Percentiles rank a stretch among this genome's conserved stretches.
phyloP scores from a whole-genome alignment of 2,113 vertebrate genomes.

The Cisticola juncidis region DNA sequence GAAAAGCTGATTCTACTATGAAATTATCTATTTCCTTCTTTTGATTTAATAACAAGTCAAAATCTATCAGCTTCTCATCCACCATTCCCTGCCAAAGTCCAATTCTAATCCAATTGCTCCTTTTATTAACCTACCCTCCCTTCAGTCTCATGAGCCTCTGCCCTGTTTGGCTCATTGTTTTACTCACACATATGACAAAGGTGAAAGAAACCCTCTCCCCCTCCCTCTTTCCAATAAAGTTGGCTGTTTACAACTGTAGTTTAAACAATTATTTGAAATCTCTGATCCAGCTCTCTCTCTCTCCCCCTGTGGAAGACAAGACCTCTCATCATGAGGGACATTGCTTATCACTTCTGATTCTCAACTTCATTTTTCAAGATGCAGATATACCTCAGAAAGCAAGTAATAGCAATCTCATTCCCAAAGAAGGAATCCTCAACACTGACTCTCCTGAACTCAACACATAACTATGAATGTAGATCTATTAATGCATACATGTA shows the following conservation, averaged over 20 bases:
- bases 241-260: constrained; percentile 3
- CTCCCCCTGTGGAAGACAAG: neutral
- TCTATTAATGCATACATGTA: neutral
- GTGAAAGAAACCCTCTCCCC: constrained; percentile 21
- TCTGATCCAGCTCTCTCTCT: neutral
- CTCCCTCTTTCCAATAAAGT: constrained; percentile 6
- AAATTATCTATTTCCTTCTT: constrained; percentile 37
- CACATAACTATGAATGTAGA: neutral
- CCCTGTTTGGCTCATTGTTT: constrained; percentile 27
- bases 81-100: constrained; percentile 21
- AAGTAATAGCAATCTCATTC: neutral
- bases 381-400: neutral
- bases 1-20: neutral
- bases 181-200: constrained; percentile 19
- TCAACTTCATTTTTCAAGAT: neutral
- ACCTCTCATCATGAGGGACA: neutral
- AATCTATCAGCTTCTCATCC: constrained; percentile 38
- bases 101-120: constrained; percentile 49
- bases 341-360: neutral
- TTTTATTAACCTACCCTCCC: constrained; percentile 30
- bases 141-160: constrained; percentile 1
- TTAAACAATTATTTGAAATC: constrained; percentile 22
- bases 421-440: neutral
- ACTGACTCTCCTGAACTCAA: neutral
- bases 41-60: constrained; percentile 52